phyloP scores from a whole-genome alignment of 2,113 vertebrate genomes.

The Labrus mixtus region DNA sequence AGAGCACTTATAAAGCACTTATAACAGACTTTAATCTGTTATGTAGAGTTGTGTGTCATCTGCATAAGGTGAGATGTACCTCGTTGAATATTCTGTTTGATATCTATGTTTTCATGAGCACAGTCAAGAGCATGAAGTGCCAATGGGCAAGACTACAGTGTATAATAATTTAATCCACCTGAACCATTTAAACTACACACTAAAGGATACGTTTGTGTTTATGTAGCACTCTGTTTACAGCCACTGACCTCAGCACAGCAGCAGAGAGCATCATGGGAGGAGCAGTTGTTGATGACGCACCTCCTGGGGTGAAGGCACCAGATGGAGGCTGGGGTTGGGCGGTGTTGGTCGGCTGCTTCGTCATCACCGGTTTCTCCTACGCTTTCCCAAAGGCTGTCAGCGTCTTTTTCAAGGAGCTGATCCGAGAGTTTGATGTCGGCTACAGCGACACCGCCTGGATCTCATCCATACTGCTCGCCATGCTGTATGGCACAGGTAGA shows the following conservation, averaged over 20 bases:
- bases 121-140: too few relatives aligned
- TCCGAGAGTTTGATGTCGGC: conserved; percentile 90
- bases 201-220: not conserved
- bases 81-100: too few relatives aligned
- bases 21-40: too few relatives aligned
- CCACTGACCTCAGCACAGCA: conserved; percentile 10
- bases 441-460: conserved; percentile 98
- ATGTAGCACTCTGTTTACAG: not conserved
- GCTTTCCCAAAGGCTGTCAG: conserved; percentile 97
- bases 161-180: too few relatives aligned
- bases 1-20: too few relatives aligned
- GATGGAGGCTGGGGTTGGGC: conserved; percentile 98
- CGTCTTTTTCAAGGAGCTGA: conserved; percentile 97
- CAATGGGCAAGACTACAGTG: too few relatives aligned
- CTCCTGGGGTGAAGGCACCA: conserved; percentile 87
- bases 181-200: too few relatives aligned
- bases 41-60: too few relatives aligned
- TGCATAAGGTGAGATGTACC: too few relatives aligned
- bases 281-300: conserved; percentile 85
- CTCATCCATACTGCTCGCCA: conserved; percentile 95
- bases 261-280: conserved; percentile 88
- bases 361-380: conserved; percentile 98
- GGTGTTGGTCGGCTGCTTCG: conserved; percentile 91
- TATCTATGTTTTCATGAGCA: too few relatives aligned
- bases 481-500: conserved; percentile 96